These are phyloP conservation scores for Eutrigla gurnardus DNA, from an alignment of 2,797 vertebrate genomes.

Conservation along the genomic window DNA sequence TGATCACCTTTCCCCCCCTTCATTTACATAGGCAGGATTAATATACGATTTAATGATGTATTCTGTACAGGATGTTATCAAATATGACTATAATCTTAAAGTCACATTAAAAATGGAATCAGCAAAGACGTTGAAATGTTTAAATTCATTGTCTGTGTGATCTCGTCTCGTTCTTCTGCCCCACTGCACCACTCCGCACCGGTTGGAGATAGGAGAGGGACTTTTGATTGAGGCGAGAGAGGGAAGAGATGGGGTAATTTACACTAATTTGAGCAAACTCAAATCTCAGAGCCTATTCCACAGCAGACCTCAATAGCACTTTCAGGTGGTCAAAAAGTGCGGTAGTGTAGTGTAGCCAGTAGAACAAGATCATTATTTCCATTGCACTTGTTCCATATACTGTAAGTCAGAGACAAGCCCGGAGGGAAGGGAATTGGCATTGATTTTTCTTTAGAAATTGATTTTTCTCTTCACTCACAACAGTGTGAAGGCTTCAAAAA, in stretches of 20 bases:
- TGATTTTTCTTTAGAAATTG: constrained; percentile 82
- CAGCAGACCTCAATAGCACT: constrained; percentile 72
- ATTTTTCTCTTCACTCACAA: constrained; percentile 80
- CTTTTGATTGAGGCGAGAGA: constrained; percentile 55
- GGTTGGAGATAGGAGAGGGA: constrained; percentile 42
- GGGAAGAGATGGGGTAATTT: constrained; percentile 69
- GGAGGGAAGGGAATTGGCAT: constrained; percentile 77
- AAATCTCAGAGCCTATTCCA: constrained; percentile 72
- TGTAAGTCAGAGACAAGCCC: constrained; percentile 70
- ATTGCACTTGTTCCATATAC: constrained; percentile 78
- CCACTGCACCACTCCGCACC: constrained; percentile 43
- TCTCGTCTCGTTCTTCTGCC: constrained; percentile 39
- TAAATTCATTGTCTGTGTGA: constrained; percentile 50
- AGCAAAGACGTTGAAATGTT: constrained; percentile 32
- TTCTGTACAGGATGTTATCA: constrained; percentile 34
- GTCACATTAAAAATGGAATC: constrained; percentile 34
- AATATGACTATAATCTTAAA: constrained; percentile 25
- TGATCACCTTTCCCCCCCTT: constrained; percentile 27
- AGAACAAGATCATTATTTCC: constrained; percentile 80
- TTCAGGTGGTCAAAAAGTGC: constrained; percentile 65
- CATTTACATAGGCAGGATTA: constrained; percentile 31
- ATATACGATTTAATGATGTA: constrained; percentile 16
- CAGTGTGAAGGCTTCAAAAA: constrained; percentile 69
- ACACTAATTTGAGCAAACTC: constrained; percentile 75
- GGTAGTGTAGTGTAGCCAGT: constrained; percentile 63